Conservation (phyloP, 2,888 invertebrate genomes). For the Orthosia gracilis region DNA sequence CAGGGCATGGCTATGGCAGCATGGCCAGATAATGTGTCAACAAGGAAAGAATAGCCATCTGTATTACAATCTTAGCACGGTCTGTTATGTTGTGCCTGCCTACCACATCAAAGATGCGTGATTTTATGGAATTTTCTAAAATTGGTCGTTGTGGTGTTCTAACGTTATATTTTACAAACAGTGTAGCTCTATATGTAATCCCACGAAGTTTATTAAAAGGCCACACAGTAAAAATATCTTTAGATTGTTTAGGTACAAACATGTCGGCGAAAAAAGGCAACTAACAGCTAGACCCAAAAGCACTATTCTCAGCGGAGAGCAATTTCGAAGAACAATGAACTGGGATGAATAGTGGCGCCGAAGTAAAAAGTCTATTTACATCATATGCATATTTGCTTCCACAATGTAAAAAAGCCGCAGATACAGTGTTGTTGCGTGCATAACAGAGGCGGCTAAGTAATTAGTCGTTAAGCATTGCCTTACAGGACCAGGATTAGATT, state of each 20-base stretch:
- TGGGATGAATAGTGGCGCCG: constrained; percentile 85
- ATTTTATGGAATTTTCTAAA: neutral
- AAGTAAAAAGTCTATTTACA: constrained; percentile 89
- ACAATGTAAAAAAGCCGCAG: constrained; percentile 77
- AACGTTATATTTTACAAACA: neutral
- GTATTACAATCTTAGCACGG: neutral
- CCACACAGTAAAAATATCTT: constrained; percentile 51
- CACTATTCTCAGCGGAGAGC: constrained; percentile 86
- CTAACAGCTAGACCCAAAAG: constrained; percentile 82
- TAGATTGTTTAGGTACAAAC: constrained; percentile 73
- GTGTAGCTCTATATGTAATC: neutral
- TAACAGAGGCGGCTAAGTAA: constrained; percentile 75
- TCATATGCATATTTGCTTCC: constrained; percentile 85
- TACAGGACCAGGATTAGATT: constrained; percentile 40
- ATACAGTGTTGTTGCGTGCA: constrained; percentile 73
- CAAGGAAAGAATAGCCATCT: neutral
- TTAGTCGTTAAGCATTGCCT: constrained; percentile 65
- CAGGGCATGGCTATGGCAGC: no score
- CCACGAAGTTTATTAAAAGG: constrained; percentile 27
- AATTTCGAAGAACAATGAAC: constrained; percentile 90
- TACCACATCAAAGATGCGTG: neutral
- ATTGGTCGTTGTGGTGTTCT: neutral
- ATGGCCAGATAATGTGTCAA: neutral
- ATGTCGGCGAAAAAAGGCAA: constrained; percentile 77
- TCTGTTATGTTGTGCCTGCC: neutral